Base-by-base conservation (phyloP, 2,113 vertebrate species). In the Dipodomys stephensi region DNA sequence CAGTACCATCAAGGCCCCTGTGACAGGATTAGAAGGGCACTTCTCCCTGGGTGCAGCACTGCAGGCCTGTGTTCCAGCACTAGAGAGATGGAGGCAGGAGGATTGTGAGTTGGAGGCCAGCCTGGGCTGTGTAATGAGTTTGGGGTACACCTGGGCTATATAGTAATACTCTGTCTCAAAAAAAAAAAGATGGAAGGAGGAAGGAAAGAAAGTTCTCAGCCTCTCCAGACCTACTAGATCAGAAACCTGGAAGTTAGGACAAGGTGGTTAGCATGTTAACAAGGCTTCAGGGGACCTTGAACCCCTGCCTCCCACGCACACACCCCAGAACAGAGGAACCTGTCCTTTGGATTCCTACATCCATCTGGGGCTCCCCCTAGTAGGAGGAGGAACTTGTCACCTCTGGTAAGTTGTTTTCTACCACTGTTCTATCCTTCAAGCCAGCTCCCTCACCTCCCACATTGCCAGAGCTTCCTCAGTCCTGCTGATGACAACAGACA, bases 361-460 rank as follows among this genome's bases (percentile, higher is more conserved):
- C 82, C 3, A 2, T 57, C 68, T 18, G 23, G 65, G 15, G n/a
- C 1, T 0, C 62, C 90, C 73, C 64, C 82, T 78, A 46, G 78
- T 64, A 80, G 28, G 39, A 12, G 0, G 4, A 23, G 4, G 16
- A 18, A 25, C 35, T 23, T 35, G 1, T 4, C 0, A 0, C 30
- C 35, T 71, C 46, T 2, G 35, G 35, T 27, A 28, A 30, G 15
- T 1, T 20, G 7, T 49, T 1, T 25, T 13, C 49, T 12, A 0
- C 7, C 19, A 0, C 5, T 2, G 19, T 28, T 44, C 4, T 13
- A 44, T 2, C 2, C 0, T 49, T 64, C 13, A 7, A 0, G 2
- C 0, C 44, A 15, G 1, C 6, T 49, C 72, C n/a, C 30, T 4
- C 4, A 0, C 7, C 9, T 10, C 4, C 4, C 30, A 73, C 6